Percentiles rank a stretch among this genome's conserved stretches.
phyloP scores from a whole-genome alignment of 2,113 vertebrate genomes.

The Blennius ocellaris region DNA sequence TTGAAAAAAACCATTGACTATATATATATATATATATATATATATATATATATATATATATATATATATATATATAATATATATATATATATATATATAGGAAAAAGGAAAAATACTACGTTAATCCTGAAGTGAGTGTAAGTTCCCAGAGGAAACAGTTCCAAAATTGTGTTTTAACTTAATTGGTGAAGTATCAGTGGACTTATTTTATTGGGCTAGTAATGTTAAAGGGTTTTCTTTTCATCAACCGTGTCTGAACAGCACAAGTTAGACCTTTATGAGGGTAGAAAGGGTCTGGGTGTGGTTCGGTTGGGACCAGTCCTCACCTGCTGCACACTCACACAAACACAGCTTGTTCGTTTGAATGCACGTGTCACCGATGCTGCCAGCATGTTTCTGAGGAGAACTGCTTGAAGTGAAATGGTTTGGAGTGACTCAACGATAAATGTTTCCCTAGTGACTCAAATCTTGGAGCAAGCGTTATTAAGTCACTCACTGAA shows the following conservation, averaged over 20 bases:
- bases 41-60: too few species aligned
- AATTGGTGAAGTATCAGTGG: constrained; percentile 8
- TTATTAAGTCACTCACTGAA: constrained; percentile 28
- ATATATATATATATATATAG: too few species aligned
- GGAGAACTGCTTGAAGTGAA: constrained; percentile 1
- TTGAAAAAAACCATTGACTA: too few species aligned
- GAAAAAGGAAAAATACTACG: too few species aligned
- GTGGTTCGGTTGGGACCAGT: constrained; percentile 32
- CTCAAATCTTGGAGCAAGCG: not conserved
- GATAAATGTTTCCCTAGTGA: constrained; percentile 11
- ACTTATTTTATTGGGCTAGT: not conserved
- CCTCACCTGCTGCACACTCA: constrained; percentile 39
- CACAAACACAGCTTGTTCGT: constrained; percentile 16
- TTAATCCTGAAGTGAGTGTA: too few species aligned
- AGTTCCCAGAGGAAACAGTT: too few species aligned
- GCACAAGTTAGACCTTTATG: constrained; percentile 27
- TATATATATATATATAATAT: too few species aligned
- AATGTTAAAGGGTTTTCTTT: constrained; percentile 17
- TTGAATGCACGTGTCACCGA: not conserved
- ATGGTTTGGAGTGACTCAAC: not conserved
- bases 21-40: too few species aligned
- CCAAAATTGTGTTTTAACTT: not conserved
- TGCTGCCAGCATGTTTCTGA: not conserved
- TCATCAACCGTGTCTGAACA: constrained; percentile 26
- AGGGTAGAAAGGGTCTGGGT: constrained; percentile 38